Conservation (phyloP, 2,888 invertebrate species). For the Sipha maydis region DNA sequence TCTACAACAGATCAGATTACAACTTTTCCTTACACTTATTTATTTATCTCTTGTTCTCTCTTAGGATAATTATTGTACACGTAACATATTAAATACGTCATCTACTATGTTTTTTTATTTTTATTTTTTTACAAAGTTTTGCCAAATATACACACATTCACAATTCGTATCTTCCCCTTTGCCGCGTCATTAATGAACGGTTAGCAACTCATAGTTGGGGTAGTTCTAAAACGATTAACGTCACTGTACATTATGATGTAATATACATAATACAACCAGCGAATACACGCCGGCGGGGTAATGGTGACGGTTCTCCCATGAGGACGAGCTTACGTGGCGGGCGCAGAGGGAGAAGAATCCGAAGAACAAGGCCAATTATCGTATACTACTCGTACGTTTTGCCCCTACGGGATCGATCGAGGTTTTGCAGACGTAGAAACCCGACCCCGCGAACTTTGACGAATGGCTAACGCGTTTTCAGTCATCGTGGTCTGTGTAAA, state of each 20-base stretch:
- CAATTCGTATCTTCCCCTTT: not conserved
- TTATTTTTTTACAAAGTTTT: not conserved
- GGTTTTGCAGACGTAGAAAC: constrained; percentile 11
- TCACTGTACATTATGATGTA: constrained; percentile 28
- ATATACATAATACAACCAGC: constrained; percentile 1
- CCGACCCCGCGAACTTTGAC: constrained; percentile 12
- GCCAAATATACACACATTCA: not conserved
- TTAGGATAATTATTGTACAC: too few species aligned
- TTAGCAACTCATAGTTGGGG: not conserved
- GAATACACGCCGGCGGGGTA: not conserved
- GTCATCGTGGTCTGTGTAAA: not conserved
- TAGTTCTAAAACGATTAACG: constrained; percentile 58
- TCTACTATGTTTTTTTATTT: not conserved
- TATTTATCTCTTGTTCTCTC: too few species aligned
- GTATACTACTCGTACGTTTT: not conserved
- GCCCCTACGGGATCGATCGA: constrained; percentile 27
- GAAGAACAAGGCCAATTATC: constrained; percentile 52
- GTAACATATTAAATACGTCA: not conserved
- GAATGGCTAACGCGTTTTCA: not conserved
- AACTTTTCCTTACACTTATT: too few species aligned
- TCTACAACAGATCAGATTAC: too few species aligned
- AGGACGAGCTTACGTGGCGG: not conserved
- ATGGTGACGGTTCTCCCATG: constrained; percentile 30
- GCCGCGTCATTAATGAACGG: constrained; percentile 16
- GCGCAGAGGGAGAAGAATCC: not conserved